Conservation (phyloP, 1,140 invertebrate genomes). For the Bombus pyrosoma region DNA sequence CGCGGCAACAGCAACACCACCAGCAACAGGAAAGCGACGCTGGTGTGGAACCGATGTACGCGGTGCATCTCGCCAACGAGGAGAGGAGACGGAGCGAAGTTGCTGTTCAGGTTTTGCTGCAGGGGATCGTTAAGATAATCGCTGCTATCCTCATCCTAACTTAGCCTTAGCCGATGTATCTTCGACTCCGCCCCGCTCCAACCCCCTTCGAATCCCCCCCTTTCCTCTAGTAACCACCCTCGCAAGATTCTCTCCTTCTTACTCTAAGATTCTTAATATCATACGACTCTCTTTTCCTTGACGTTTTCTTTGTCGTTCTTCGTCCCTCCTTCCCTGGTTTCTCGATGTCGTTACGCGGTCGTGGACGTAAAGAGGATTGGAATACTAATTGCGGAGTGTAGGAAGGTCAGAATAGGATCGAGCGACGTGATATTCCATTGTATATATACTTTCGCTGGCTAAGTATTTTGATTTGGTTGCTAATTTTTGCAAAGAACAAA, state of each 20-base stretch:
- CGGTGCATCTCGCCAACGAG: slow-evolving; percentile 7
- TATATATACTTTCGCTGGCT: not conserved
- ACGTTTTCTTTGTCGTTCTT: slow-evolving; percentile 18
- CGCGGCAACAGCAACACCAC: slow-evolving; percentile 53
- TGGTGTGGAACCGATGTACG: slow-evolving; percentile 11
- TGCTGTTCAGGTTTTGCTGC: slow-evolving; percentile 81
- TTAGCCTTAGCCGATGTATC: slow-evolving; percentile 74
- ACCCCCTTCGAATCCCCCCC: slow-evolving; percentile 33
- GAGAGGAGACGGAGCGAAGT: slow-evolving; percentile 69
- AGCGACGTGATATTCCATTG: not conserved
- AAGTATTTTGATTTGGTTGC: no score
- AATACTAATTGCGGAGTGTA: not conserved
- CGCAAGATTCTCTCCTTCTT: slow-evolving; percentile 2
- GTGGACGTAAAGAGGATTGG: not conserved
- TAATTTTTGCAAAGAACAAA: no score
- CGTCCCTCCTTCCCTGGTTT: not conserved
- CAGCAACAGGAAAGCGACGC: slow-evolving; percentile 50
- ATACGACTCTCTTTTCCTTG: not conserved
- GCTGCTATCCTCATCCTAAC: slow-evolving; percentile 81
- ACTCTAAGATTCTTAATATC: not conserved
- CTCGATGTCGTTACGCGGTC: not conserved
- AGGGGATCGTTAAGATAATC: slow-evolving; percentile 82
- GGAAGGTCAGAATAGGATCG: not conserved
- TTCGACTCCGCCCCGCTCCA: slow-evolving; percentile 44
- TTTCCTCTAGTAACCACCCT: slow-evolving; percentile 7